These are phyloP conservation scores for Aspidoscelis tigris DNA, from an alignment of 2,113 vertebrate genomes.

Conservation along the genomic window DNA sequence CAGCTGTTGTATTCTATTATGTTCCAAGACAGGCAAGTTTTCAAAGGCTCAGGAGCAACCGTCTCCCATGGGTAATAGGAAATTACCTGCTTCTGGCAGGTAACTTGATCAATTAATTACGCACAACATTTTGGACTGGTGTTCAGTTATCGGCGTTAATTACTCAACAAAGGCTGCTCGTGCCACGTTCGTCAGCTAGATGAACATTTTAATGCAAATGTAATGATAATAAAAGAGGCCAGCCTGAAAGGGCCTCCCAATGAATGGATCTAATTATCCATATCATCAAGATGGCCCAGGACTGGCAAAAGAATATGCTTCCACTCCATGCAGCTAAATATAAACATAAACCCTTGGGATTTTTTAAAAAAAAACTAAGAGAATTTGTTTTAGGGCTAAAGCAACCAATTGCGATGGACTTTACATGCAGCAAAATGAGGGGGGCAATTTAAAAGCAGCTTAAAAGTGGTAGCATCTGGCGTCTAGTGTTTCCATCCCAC, in stretches of 20 bases:
- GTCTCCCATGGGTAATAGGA: slow-evolving; percentile 29
- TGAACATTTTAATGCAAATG: slow-evolving; percentile 45
- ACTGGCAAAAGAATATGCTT: background rate
- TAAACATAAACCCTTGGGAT: background rate
- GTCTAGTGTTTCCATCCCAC: no score
- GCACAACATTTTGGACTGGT: slow-evolving; percentile 22
- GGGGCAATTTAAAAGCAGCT: no score
- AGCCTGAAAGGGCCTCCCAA: slow-evolving; percentile 21
- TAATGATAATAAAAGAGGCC: slow-evolving; percentile 9
- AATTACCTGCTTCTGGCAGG: slow-evolving; percentile 47
- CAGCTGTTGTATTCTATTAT: background rate
- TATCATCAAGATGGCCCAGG: background rate
- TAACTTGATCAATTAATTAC: slow-evolving; percentile 50
- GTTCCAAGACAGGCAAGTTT: slow-evolving; percentile 32
- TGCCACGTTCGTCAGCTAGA: slow-evolving; percentile 44
- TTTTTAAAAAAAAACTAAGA: background rate
- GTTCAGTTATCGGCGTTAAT: slow-evolving; percentile 44
- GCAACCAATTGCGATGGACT: no score
- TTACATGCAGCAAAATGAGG: no score
- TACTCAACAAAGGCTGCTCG: slow-evolving; percentile 38
- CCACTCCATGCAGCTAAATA: background rate
- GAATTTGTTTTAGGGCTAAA: background rate
- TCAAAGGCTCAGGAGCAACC: slow-evolving; percentile 15
- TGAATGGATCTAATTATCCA: slow-evolving; percentile 41
- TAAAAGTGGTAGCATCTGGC: no score